Base-by-base conservation (phyloP, 2,797 vertebrate species). In the Takifugu ocellatus region DNA sequence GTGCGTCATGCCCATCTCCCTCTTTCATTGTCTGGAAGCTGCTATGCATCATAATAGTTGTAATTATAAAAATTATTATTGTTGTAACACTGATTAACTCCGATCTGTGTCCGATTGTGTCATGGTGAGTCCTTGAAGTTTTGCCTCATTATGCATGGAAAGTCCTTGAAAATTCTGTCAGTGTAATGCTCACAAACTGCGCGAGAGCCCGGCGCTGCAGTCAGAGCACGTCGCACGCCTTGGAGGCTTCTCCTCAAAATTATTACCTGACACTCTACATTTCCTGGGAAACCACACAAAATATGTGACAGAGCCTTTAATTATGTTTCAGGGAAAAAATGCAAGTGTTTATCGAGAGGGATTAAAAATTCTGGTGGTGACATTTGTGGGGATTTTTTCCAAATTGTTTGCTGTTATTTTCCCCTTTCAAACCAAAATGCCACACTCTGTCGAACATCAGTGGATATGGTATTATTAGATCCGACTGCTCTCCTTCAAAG, bases 391-490 rank as follows among this genome's bases (percentile, higher is more conserved):
- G 48, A 50, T 49, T 66, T 31, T 36, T 24, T 54, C 25, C 44
- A 36, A 48, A 25, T 49, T 52, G 16, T 63, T 36, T 44, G 7
- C 58, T 58, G 11, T 51, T 42, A 31, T 49, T 62, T 54, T 60
- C 9, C n/a, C 2, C 16, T 21, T 33, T 12, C 45, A 69, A 27
- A 42, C 31, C 70, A 74, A 71, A 74, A 51, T 63, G 57, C 51
- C 63, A 59, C 52, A 51, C 68, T 65, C 58, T 55, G 51, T 36
- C 51, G 15, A 59, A 70, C 67, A 84, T 83, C 75, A 68, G 56
- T 75, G 27, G 29, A 72, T 79, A 48, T 29, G 48, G 73, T 79
- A 72, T 78, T 83, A 80, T 82, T 81, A 81, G 71, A 81, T 78
- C 63, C 79, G 68, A 57, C 75, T 75, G 67, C 66, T 67, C 68